Evolutionary conservation across 2,888 invertebrate genomes (phyloP), one percentile per base, ranked within the genome.

Genomic region (Corbicula japonica): DNA sequence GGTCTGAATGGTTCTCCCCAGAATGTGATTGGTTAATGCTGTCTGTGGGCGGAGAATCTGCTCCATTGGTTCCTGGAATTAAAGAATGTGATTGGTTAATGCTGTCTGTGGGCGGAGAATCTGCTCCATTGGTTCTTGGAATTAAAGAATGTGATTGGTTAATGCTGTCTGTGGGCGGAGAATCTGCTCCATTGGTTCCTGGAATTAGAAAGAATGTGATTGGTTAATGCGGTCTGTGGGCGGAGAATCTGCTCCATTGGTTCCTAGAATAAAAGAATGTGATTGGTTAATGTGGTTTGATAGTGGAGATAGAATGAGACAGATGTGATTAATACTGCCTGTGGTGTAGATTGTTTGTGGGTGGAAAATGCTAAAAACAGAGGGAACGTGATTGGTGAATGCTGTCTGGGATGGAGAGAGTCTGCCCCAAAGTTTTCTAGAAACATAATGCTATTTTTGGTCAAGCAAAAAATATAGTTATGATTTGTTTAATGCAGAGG

Each of bases 141-240:
- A 15, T 41, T 12, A 15, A 41, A 41, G n/a, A n/a, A n/a, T n/a
- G n/a, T n/a, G n/a, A n/a, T 87, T 88, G 35, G 91, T 90, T 62
- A 92, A 86, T 44, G 87, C 83, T 46, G 90, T 88, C 38, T 88
- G 84, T 38, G 92, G 78, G 35, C 88, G 73, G 34, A 86, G 83
- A 38, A 87, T 85, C 71, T 92, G 92, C 65, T 92, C 92, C 32
- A 89, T 54, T 46, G 92, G 91, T 54, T 85, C 71, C 30, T 89
- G 87, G 32, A 87, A 86, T 30, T 82, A 84, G 56, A 5, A 62
- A 30, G 66, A 52, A 35, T 52, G 66, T 38, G 52, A 50, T 34
- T 58, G 74, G 62, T 65, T 86, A 84, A 83, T 85, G 83, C 63
- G 80, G 76, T 74, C 79, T 5, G 62, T 62, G 35, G 76, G 77